A percentile compares a stretch with the other conserved stretches of the same genome.
These are phyloP conservation scores for Ramazzottius varieornatus DNA, from an alignment of 2,888 invertebrate species.

Conservation along the genomic window DNA sequence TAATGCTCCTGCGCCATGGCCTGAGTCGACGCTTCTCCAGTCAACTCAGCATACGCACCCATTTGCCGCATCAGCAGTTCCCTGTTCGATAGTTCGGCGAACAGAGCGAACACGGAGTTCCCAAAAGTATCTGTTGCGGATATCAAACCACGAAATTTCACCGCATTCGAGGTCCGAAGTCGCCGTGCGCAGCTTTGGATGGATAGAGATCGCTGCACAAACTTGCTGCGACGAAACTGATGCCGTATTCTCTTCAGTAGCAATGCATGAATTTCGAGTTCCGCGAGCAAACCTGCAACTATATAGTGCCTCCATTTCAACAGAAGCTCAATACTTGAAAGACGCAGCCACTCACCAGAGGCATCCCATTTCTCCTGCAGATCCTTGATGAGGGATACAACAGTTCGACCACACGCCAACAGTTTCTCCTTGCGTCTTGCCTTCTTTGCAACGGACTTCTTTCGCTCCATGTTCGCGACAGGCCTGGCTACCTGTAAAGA, in stretches of 20 bases:
- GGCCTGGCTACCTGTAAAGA: too few species aligned
- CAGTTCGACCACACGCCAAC: background rate
- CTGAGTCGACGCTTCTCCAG: background rate
- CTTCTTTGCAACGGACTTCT: too few species aligned
- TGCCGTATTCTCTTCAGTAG: background rate
- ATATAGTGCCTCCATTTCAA: background rate
- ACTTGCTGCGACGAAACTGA: background rate
- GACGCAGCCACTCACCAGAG: background rate
- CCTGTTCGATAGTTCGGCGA: too few species aligned
- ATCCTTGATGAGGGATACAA: background rate
- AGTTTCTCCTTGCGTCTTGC: background rate
- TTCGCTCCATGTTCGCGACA: too few species aligned
- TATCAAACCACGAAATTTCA: too few species aligned
- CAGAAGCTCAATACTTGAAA: background rate
- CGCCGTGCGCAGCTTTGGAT: background rate
- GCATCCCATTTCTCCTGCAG: background rate
- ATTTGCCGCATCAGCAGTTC: background rate
- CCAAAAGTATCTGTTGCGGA: too few species aligned
- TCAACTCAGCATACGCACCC: background rate
- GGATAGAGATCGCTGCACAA: background rate
- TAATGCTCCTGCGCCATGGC: background rate
- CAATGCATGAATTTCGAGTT: background rate
- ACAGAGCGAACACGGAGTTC: too few species aligned
- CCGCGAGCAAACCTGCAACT: background rate
- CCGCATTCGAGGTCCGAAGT: too few species aligned